phyloP scores from a whole-genome alignment of 2,113 vertebrate species.

The Myotis davidii region DNA sequence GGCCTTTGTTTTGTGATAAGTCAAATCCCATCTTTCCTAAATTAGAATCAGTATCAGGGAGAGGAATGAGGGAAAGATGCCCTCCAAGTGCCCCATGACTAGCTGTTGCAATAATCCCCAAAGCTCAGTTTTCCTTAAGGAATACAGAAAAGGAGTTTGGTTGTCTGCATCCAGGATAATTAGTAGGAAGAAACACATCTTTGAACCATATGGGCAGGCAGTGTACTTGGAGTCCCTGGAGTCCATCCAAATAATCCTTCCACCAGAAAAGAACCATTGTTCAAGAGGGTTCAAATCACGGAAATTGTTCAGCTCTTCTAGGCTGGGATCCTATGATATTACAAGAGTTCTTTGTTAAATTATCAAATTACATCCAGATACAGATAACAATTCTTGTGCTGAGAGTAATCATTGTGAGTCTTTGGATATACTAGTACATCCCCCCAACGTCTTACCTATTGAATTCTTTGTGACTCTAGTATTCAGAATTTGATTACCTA shows the following conservation, averaged over 20 bases:
- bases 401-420: slow-evolving; percentile 30
- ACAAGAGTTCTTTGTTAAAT: slow-evolving; percentile 63
- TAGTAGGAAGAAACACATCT: slow-evolving; percentile 46
- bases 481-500: slow-evolving; percentile 37
- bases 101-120: neutral
- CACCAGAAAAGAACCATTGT: slow-evolving; percentile 69
- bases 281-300: neutral
- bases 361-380: slow-evolving; percentile 49
- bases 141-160: neutral
- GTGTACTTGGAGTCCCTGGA: slow-evolving; percentile 55
- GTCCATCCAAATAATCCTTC: slow-evolving; percentile 52
- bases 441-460: neutral
- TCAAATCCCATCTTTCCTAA: neutral
- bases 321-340: neutral
- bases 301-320: slow-evolving; percentile 54
- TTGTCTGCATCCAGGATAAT: slow-evolving; percentile 26
- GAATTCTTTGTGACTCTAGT: slow-evolving; percentile 33
- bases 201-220: slow-evolving; percentile 48
- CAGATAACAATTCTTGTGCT: slow-evolving; percentile 40
- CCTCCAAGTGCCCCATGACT: neutral
- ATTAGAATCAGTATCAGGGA: neutral
- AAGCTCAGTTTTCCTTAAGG: slow-evolving; percentile 39
- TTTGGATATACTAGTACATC: neutral
- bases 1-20: neutral
- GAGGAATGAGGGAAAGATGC: neutral